Percentiles rank a stretch among this genome's conserved stretches.
phyloP scores from a whole-genome alignment of 2,888 invertebrate genomes.

The Xestia xanthographa region DNA sequence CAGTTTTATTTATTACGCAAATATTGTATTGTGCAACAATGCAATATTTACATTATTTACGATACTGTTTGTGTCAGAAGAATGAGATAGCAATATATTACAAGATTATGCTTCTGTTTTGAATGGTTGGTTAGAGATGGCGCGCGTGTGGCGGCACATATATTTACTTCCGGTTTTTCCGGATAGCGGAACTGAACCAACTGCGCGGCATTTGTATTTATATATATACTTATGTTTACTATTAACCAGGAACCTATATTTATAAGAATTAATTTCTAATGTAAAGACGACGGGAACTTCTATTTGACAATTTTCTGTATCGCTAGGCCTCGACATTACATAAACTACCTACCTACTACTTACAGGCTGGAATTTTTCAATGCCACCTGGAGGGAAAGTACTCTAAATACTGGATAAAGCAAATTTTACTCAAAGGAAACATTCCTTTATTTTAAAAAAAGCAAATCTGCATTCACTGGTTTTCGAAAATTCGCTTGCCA shows the following conservation, averaged over 20 bases:
- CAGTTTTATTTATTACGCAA: constrained; percentile 5
- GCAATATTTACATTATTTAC: neutral
- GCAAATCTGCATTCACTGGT: too few relatives aligned
- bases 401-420: too few relatives aligned
- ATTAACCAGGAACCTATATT: neutral
- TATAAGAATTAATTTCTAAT: neutral
- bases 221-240: neutral
- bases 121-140: constrained; percentile 22
- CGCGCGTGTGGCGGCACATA: constrained; percentile 17
- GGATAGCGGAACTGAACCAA: constrained; percentile 41
- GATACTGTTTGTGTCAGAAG: neutral
- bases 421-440: too few relatives aligned
- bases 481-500: too few relatives aligned
- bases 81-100: neutral
- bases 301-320: neutral
- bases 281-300: neutral
- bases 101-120: constrained; percentile 10
- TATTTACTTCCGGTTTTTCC: constrained; percentile 52
- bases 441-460: neutral
- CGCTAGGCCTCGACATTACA: neutral
- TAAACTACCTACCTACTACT: neutral
- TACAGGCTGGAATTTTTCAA: too few relatives aligned
- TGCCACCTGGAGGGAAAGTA: too few relatives aligned
- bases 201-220: constrained; percentile 38
- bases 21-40: neutral